Evolutionary conservation across 2,888 invertebrate species (phyloP).

Genomic region (Synanthedon myopaeformis): DNA sequence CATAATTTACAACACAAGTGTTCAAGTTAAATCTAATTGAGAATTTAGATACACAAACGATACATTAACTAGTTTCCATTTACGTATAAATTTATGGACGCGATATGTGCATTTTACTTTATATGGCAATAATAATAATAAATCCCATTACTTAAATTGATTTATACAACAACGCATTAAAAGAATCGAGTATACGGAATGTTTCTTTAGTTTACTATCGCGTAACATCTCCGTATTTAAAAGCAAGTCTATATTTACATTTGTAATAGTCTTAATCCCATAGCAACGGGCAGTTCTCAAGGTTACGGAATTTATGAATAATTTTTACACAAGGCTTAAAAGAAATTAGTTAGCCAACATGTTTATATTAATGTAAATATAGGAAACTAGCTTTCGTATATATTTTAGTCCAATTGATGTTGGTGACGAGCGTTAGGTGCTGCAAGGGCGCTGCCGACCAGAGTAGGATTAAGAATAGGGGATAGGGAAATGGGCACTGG

Average conservation of each 20-base stretch:
- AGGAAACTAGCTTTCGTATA: no score
- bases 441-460: no score
- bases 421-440: no score
- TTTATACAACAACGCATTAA: neutral
- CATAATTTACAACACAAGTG: neutral
- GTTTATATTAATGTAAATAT: no score
- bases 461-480: no score
- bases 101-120: neutral
- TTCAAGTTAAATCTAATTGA: neutral
- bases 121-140: slow-evolving; percentile 2
- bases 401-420: no score
- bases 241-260: slow-evolving; percentile 29
- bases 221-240: slow-evolving; percentile 13
- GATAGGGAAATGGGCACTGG: no score
- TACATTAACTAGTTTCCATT: neutral
- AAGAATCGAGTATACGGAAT: neutral
- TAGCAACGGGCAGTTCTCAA: slow-evolving; percentile 52
- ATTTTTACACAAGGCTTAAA: no score
- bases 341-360: no score
- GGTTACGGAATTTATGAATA: slow-evolving; percentile 41
- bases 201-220: neutral
- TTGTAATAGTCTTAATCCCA: slow-evolving; percentile 34
- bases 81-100: slow-evolving; percentile 5
- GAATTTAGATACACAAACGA: neutral
- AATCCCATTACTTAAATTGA: slow-evolving; percentile 2